These are phyloP conservation scores for Andrena marginata DNA, from an alignment of 2,888 invertebrate species.

Conservation along the genomic window DNA sequence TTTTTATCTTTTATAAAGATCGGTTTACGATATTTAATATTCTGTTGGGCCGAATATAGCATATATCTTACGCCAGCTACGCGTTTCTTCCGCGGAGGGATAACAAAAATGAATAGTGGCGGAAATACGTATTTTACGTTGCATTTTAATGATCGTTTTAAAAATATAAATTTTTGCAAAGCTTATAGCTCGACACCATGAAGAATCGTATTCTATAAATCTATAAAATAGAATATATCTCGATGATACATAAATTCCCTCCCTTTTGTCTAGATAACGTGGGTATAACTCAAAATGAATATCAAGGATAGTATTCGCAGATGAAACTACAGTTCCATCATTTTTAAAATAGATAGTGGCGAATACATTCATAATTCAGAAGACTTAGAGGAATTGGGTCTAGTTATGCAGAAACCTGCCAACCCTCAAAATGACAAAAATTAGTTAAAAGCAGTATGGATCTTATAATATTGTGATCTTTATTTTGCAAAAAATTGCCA, in stretches of 20 bases:
- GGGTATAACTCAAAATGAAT: slow-evolving; percentile 24
- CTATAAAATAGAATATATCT: slow-evolving; percentile 55
- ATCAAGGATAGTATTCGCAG: slow-evolving; percentile 35
- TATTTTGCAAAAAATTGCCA: too few species aligned
- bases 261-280: neutral
- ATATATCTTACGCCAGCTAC: too few species aligned
- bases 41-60: too few species aligned
- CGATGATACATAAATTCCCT: slow-evolving; percentile 41
- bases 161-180: slow-evolving; percentile 32
- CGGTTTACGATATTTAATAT: too few species aligned
- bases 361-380: slow-evolving; percentile 24
- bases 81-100: too few species aligned
- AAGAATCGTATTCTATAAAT: slow-evolving; percentile 58
- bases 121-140: neutral
- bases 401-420: too few species aligned
- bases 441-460: too few species aligned
- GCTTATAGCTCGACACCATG: slow-evolving; percentile 18
- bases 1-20: too few species aligned
- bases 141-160: slow-evolving; percentile 1
- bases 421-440: too few species aligned
- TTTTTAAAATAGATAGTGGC: neutral
- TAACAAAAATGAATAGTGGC: too few species aligned
- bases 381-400: neutral
- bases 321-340: slow-evolving; percentile 34
- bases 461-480: too few species aligned